Percentiles rank a stretch among this genome's conserved stretches.
Conservation (phyloP, 64 coral and sea anemone genomes). For the Actinia equina region DNA sequence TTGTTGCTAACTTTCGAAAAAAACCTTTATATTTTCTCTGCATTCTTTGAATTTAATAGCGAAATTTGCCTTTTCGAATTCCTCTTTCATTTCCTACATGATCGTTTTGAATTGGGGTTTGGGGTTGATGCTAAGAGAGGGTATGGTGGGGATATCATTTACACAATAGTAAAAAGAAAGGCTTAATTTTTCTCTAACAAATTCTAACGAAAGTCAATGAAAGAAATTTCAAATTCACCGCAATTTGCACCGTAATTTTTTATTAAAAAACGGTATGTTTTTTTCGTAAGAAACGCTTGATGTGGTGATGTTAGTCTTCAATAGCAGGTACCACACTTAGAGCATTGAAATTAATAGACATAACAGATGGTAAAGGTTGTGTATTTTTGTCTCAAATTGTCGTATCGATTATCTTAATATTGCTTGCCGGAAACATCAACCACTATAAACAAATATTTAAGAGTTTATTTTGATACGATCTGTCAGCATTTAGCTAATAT, state of each 20-base stretch:
- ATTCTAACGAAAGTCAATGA: too few relatives aligned
- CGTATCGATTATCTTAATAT: neutral
- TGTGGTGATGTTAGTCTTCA: neutral
- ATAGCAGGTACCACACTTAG: neutral
- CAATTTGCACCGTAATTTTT: neutral
- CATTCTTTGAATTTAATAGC: neutral
- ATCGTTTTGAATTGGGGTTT: neutral
- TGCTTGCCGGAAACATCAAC: too few relatives aligned
- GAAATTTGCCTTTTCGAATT: neutral
- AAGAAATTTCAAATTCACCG: neutral
- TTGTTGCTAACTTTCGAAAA: neutral
- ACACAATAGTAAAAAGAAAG: too few relatives aligned
- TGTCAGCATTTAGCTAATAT: neutral
- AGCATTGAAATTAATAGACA: neutral
- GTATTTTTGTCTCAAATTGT: neutral
- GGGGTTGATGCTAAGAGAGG: neutral
- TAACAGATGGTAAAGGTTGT: neutral
- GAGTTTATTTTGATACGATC: neutral
- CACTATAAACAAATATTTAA: neutral
- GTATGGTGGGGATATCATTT: neutral
- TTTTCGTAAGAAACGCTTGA: neutral
- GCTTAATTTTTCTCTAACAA: too few relatives aligned
- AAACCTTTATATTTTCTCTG: neutral
- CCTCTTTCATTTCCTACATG: neutral
- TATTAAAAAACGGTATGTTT: neutral